Conservation (phyloP, 1,140 invertebrate species). For the Leptinotarsa texana region DNA sequence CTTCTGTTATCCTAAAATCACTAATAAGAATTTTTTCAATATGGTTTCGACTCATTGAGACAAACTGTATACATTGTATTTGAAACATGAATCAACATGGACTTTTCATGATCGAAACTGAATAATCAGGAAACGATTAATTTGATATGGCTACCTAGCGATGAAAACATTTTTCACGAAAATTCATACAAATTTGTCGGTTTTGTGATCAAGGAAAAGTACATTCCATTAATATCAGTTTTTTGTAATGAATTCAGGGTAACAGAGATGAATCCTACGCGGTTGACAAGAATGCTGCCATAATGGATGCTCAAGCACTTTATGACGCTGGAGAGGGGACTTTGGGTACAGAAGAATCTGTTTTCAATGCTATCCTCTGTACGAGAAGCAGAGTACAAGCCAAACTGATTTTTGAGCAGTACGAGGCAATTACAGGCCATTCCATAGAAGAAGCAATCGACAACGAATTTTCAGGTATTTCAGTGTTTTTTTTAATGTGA, state of each 20-base stretch:
- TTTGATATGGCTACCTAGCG: no score
- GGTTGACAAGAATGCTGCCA: slow-evolving; percentile 53
- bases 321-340: slow-evolving; percentile 63
- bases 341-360: slow-evolving; percentile 71
- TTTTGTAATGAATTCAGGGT: slow-evolving; percentile 38
- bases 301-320: slow-evolving; percentile 63
- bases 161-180: no score
- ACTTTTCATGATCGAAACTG: no score
- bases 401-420: slow-evolving; percentile 75
- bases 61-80: no score
- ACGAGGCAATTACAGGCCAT: slow-evolving; percentile 76
- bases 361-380: slow-evolving; percentile 70
- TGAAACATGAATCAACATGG: no score
- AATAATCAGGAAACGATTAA: no score
- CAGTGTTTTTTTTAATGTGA: no score
- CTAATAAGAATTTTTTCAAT: no score
- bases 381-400: slow-evolving; percentile 66
- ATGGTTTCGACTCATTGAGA: no score
- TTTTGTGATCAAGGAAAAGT: no score
- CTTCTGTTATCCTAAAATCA: no score
- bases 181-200: no score
- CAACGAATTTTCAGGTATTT: slow-evolving; percentile 74
- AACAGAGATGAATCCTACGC: slow-evolving; percentile 49
- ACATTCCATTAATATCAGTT: not conserved
- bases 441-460: slow-evolving; percentile 82